Percentiles rank a stretch among this genome's conserved stretches.
phyloP scores from a whole-genome alignment of 2,113 vertebrate genomes.

The Apodemus sylvaticus region DNA sequence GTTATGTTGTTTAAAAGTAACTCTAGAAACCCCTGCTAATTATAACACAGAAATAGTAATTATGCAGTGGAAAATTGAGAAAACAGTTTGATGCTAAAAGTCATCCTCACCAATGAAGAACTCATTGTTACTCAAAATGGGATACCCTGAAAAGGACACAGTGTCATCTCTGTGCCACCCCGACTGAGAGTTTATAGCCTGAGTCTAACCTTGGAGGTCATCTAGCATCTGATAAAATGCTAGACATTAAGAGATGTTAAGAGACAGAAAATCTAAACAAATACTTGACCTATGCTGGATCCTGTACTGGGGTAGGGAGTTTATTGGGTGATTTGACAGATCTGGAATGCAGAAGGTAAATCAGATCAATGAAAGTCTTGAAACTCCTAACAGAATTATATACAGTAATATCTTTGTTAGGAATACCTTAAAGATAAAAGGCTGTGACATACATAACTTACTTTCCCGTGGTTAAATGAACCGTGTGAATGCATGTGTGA shows the following conservation, averaged over 20 bases:
- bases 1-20: conserved; percentile 39
- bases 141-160: conserved; percentile 2
- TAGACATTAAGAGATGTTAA: background rate
- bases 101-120: conserved; percentile 1
- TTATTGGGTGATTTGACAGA: background rate
- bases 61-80: conserved; percentile 41
- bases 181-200: background rate
- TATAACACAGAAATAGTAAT: conserved; percentile 54
- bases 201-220: background rate
- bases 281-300: background rate
- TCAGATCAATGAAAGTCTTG: background rate
- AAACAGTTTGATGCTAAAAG: conserved; percentile 15
- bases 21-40: conserved; percentile 53
- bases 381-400: background rate
- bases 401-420: conserved; percentile 8
- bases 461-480: conserved; percentile 11
- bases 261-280: background rate
- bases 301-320: background rate
- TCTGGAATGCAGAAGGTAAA: background rate
- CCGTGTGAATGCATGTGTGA: background rate
- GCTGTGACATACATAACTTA: background rate
- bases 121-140: background rate
- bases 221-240: background rate
- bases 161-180: background rate
- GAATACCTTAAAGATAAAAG: conserved; percentile 24